A percentile compares a stretch with the other conserved stretches of the same genome.
Evolutionary conservation across 2,888 invertebrate species (phyloP).

Genomic region (Zootermopsis nevadensis): DNA sequence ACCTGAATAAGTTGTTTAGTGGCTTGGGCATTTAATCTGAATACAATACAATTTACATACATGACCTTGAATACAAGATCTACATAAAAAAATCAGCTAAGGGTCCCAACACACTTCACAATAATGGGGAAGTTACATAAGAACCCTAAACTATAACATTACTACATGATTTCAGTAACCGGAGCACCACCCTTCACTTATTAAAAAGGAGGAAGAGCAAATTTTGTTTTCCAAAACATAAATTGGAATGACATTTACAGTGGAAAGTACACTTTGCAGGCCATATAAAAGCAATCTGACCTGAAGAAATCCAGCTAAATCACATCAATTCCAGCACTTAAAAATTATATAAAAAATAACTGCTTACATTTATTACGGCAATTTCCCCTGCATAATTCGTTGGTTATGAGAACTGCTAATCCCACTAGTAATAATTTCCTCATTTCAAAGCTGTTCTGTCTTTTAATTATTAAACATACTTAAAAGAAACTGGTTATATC

Average conservation of each 20-base stretch:
- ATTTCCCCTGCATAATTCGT: too few relatives aligned
- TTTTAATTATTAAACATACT: not conserved
- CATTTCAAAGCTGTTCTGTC: not conserved
- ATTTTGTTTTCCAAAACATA: not conserved
- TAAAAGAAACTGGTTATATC: not conserved
- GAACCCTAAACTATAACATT: not conserved
- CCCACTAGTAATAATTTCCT: too few relatives aligned
- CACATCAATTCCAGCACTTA: too few relatives aligned
- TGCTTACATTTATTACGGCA: too few relatives aligned
- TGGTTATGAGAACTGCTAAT: too few relatives aligned
- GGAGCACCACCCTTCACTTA: not conserved
- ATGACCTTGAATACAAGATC: not conserved
- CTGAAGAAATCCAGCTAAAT: too few relatives aligned
- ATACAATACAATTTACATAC: not conserved
- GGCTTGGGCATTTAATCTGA: not conserved
- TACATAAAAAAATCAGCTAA: not conserved
- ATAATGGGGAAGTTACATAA: not conserved
- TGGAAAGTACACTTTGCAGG: not conserved
- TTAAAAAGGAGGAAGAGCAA: not conserved
- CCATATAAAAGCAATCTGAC: not conserved
- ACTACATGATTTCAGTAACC: not conserved
- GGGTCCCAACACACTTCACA: not conserved
- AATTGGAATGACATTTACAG: conserved; percentile 26
- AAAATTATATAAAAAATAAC: too few relatives aligned
- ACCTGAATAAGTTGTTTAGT: not conserved